A percentile compares a stretch with the other conserved stretches of the same genome.
Evolutionary conservation across 1,140 invertebrate species (phyloP).

Genomic region (Penaeus japonicus): DNA sequence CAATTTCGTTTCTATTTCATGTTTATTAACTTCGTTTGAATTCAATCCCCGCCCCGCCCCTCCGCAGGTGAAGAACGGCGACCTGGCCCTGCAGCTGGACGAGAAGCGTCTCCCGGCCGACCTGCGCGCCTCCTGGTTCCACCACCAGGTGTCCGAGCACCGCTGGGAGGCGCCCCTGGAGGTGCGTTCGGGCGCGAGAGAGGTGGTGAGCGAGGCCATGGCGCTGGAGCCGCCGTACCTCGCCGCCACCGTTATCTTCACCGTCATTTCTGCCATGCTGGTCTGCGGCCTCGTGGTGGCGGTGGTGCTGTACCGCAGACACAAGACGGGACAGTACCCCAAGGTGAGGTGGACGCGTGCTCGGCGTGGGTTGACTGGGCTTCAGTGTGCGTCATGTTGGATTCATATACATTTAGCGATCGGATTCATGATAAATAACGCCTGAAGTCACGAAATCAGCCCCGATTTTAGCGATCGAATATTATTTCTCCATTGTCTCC

Average conservation of each 20-base stretch:
- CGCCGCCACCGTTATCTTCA: slow-evolving; percentile 75
- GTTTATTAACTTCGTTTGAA: not conserved
- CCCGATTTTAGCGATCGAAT: too few relatives aligned
- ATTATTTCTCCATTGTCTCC: too few relatives aligned
- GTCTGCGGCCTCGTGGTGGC: slow-evolving; percentile 75
- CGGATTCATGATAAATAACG: too few relatives aligned
- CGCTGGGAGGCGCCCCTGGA: slow-evolving; percentile 35
- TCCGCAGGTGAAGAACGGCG: slow-evolving; percentile 37
- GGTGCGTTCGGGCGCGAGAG: slow-evolving; percentile 64
- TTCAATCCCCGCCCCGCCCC: not conserved
- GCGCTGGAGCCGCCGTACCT: slow-evolving; percentile 74
- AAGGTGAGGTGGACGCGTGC: slow-evolving; percentile 22
- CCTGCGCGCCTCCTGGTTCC: slow-evolving; percentile 72
- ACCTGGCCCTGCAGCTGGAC: slow-evolving; percentile 60
- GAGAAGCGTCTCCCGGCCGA: slow-evolving; percentile 66
- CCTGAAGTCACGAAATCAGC: too few relatives aligned
- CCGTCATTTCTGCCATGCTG: slow-evolving; percentile 75
- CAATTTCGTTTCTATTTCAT: too few relatives aligned
- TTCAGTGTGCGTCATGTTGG: too few relatives aligned
- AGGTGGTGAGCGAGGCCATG: slow-evolving; percentile 73
- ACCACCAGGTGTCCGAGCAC: slow-evolving; percentile 67
- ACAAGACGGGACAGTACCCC: slow-evolving; percentile 59
- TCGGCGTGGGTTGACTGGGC: too few relatives aligned
- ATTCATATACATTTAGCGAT: too few relatives aligned
- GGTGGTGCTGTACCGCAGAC: slow-evolving; percentile 72